Conservation (phyloP, 2,113 vertebrate species). For the Oryzias celebensis region DNA sequence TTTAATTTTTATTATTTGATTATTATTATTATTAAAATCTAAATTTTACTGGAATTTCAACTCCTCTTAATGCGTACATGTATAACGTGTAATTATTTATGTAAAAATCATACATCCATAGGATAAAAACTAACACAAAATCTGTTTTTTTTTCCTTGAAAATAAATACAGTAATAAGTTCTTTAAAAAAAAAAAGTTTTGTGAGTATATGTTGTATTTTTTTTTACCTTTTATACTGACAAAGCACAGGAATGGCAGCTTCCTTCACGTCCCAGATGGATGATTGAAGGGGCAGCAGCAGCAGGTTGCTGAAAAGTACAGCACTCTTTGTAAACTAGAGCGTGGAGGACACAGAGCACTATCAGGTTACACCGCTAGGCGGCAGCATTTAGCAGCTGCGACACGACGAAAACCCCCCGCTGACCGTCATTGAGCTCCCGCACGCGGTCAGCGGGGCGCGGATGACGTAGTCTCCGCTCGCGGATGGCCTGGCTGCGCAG, state of each 20-base stretch:
- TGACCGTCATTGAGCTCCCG: conserved; percentile 26
- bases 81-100: too few relatives aligned
- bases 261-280: background rate
- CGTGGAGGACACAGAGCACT: background rate
- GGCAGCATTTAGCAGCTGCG: conserved; percentile 11
- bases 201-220: background rate
- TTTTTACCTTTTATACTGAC: conserved; percentile 29
- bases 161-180: too few relatives aligned
- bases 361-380: conserved; percentile 20
- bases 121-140: too few relatives aligned
- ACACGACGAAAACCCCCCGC: conserved; percentile 3
- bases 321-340: conserved; percentile 14
- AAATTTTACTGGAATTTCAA: too few relatives aligned
- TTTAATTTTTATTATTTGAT: too few relatives aligned
- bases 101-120: too few relatives aligned
- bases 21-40: too few relatives aligned
- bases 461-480: conserved; percentile 12
- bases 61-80: too few relatives aligned
- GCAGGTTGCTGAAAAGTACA: conserved; percentile 28
- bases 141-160: too few relatives aligned
- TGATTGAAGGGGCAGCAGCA: conserved; percentile 16
- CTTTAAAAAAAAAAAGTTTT: too few relatives aligned
- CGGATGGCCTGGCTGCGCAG: conserved; percentile 3
- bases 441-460: conserved; percentile 23
- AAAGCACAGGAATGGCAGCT: conserved; percentile 6